phyloP scores from a whole-genome alignment of 2,888 invertebrate species.

The Branchipolynoe longqiensis region DNA sequence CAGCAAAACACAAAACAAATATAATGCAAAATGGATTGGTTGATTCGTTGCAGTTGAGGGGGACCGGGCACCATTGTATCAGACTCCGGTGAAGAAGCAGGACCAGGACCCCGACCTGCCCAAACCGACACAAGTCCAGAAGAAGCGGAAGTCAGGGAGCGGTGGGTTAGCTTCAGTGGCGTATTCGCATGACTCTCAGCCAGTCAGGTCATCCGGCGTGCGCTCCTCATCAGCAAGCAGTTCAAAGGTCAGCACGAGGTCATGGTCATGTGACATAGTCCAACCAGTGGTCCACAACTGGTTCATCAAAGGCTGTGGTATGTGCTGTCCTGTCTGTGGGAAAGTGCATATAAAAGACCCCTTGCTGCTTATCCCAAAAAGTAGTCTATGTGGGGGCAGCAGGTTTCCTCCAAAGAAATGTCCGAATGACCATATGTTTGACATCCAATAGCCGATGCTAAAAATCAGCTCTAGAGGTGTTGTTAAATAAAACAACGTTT shows the following conservation, averaged over 20 bases:
- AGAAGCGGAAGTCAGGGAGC: slow-evolving; percentile 42
- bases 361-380: no score
- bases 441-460: no score
- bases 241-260: slow-evolving; percentile 20
- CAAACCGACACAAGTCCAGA: neutral
- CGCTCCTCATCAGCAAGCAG: slow-evolving; percentile 35
- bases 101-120: slow-evolving; percentile 17
- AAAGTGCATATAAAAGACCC: no score
- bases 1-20: neutral
- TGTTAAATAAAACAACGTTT: neutral
- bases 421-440: no score
- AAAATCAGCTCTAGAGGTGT: neutral
- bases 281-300: no score
- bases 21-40: neutral
- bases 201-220: neutral
- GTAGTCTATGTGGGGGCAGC: no score
- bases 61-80: slow-evolving; percentile 57
- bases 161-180: neutral
- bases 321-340: no score
- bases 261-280: neutral
- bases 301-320: no score
- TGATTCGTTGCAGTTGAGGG: slow-evolving; percentile 56
- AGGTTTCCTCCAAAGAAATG: no score
- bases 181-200: neutral
- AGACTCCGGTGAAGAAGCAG: slow-evolving; percentile 25